phyloP scores from a whole-genome alignment of 2,113 vertebrate species.

The Ophiodon elongatus region DNA sequence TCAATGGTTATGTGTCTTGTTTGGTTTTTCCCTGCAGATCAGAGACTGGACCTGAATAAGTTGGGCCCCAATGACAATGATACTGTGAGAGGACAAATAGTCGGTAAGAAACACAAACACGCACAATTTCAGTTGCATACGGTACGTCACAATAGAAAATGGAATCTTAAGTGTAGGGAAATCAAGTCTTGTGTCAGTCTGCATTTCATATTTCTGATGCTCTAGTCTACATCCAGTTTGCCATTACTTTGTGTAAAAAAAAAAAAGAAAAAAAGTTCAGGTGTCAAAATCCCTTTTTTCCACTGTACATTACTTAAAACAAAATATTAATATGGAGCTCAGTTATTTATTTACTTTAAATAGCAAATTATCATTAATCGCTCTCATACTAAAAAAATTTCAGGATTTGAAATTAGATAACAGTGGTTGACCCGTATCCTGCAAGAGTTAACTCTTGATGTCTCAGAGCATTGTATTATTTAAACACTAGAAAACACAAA shows the following conservation, averaged over 20 bases:
- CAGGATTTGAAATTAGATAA: background rate
- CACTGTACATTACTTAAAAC: background rate
- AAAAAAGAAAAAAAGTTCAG: no score
- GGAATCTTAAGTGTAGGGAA: background rate
- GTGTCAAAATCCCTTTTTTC: no score
- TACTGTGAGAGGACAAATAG: slow-evolving; percentile 96
- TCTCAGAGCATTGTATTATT: slow-evolving; percentile 1
- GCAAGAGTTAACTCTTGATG: background rate
- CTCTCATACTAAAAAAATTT: background rate
- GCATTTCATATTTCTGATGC: background rate
- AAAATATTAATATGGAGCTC: background rate
- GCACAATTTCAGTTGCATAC: background rate
- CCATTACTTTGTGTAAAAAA: background rate
- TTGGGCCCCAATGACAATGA: slow-evolving; percentile 97
- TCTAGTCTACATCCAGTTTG: background rate
- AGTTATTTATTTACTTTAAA: background rate
- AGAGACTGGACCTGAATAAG: slow-evolving; percentile 96
- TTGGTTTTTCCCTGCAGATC: slow-evolving; percentile 83
- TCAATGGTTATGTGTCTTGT: background rate
- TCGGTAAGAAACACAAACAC: slow-evolving; percentile 86
- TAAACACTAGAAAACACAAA: background rate
- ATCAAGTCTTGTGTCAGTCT: background rate
- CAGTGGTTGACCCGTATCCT: background rate
- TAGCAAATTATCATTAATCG: no score
- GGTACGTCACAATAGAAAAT: background rate